Conservation (phyloP, 2,113 vertebrate species). For the Tamias sibiricus region DNA sequence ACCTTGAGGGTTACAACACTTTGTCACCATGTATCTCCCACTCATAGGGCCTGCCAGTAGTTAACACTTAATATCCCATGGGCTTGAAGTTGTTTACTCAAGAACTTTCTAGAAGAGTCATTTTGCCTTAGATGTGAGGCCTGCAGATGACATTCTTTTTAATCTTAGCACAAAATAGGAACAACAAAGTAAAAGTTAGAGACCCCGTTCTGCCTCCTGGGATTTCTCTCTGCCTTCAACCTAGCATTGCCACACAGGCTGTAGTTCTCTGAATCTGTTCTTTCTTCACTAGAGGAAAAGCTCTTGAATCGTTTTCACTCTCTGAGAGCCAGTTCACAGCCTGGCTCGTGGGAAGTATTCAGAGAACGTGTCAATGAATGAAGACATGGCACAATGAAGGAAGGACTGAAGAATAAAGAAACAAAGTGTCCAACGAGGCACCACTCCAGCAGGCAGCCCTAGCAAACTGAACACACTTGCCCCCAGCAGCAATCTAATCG, state of each 20-base stretch:
- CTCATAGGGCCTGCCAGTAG: neutral
- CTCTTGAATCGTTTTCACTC: neutral
- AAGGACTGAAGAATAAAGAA: slow-evolving; percentile 24
- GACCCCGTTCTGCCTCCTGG: neutral
- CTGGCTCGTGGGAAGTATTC: neutral
- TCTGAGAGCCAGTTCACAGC: neutral
- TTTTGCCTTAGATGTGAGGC: neutral
- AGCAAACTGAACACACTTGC: neutral
- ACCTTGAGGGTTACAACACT: neutral
- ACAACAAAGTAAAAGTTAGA: neutral
- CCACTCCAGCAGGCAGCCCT: neutral
- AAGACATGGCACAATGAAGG: neutral
- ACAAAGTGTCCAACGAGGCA: neutral
- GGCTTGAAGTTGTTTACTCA: neutral
- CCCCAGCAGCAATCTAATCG: neutral
- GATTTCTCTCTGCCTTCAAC: neutral
- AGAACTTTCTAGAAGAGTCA: neutral
- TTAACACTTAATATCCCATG: neutral
- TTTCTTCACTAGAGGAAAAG: neutral
- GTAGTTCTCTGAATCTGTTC: neutral
- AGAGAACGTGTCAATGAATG: neutral
- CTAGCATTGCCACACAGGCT: neutral
- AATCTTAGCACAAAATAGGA: neutral
- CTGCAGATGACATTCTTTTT: neutral
- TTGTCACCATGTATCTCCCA: neutral